A percentile compares a stretch with the other conserved stretches of the same genome.
phyloP scores from a whole-genome alignment of 2,888 invertebrate genomes.

The Argyresthia albistria region DNA sequence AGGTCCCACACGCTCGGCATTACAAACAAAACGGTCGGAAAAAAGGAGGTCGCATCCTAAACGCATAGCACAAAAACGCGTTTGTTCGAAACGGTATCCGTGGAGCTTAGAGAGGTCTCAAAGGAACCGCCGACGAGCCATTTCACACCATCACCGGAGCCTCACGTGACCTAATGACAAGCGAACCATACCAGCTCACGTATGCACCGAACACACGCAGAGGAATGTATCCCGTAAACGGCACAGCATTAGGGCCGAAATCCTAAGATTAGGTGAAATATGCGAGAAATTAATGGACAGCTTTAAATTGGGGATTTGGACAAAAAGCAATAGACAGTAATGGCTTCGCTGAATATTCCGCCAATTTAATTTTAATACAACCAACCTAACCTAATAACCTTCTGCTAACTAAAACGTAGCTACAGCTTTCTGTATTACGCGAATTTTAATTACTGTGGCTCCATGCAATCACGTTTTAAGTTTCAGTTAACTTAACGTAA shows the following conservation, averaged over 20 bases:
- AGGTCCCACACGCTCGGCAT: constrained; percentile 69
- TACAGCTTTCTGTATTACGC: no score
- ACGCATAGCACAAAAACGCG: constrained; percentile 55
- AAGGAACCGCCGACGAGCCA: constrained; percentile 39
- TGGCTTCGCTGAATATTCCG: no score
- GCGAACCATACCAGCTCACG: constrained; percentile 21
- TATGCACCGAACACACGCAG: constrained; percentile 12
- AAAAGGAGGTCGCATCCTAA: constrained; percentile 63
- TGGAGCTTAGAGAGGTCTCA: constrained; percentile 45
- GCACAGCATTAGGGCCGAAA: background rate
- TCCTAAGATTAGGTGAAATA: constrained; percentile 3
- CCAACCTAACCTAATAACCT: no score
- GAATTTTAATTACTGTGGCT: no score
- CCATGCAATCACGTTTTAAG: no score
- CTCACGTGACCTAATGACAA: constrained; percentile 61
- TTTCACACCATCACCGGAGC: constrained; percentile 50
- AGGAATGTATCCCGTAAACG: background rate
- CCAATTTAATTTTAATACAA: no score
- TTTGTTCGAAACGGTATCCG: constrained; percentile 45
- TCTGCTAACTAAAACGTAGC: no score
- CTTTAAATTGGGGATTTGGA: constrained; percentile 31
- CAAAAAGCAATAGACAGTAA: constrained; percentile 26
- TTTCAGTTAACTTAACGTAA: no score
- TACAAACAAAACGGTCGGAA: constrained; percentile 52
- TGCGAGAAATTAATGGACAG: constrained; percentile 23